Percentiles rank a stretch among this genome's conserved stretches.
phyloP scores from a whole-genome alignment of 53 echinoderm and acorn worm species.

The Actinopyga echinites region DNA sequence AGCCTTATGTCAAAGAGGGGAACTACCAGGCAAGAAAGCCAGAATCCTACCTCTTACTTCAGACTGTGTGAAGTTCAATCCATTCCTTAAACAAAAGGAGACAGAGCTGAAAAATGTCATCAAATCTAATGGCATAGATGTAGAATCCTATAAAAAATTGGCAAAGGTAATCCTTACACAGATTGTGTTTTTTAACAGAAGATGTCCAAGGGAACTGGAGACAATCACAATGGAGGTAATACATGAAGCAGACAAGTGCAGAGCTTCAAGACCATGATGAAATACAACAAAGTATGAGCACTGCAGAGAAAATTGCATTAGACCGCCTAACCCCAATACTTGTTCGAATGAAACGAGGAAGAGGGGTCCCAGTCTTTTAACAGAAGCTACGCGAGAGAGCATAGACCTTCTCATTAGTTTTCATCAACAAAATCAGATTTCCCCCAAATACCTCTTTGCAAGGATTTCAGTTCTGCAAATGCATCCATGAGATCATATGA shows the following conservation, averaged over 20 bases:
- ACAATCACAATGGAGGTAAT: background rate
- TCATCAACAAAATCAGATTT: background rate
- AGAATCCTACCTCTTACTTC: conserved; percentile 59
- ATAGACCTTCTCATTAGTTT: background rate
- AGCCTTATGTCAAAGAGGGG: background rate
- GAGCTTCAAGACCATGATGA: too few relatives aligned
- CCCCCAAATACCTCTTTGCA: conserved; percentile 31
- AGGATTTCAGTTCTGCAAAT: background rate
- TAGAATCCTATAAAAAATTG: background rate
- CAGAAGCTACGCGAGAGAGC: background rate
- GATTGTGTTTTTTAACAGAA: background rate
- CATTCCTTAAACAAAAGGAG: conserved; percentile 28
- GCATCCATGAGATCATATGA: conserved; percentile 41
- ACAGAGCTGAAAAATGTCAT: background rate
- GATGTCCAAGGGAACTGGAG: conserved; percentile 4
- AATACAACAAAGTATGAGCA: too few relatives aligned
- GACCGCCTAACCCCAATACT: too few relatives aligned
- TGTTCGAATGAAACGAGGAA: conserved; percentile 45
- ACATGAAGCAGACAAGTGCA: background rate
- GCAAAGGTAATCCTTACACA: background rate
- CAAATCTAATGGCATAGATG: background rate
- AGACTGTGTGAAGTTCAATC: conserved; percentile 60
- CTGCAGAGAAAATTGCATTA: too few relatives aligned
- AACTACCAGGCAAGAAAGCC: background rate
- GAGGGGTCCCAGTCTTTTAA: conserved; percentile 49